These are phyloP conservation scores for Tetranychus cinnabarinus DNA, from an alignment of 1,140 invertebrate genomes.

Conservation along the genomic window DNA sequence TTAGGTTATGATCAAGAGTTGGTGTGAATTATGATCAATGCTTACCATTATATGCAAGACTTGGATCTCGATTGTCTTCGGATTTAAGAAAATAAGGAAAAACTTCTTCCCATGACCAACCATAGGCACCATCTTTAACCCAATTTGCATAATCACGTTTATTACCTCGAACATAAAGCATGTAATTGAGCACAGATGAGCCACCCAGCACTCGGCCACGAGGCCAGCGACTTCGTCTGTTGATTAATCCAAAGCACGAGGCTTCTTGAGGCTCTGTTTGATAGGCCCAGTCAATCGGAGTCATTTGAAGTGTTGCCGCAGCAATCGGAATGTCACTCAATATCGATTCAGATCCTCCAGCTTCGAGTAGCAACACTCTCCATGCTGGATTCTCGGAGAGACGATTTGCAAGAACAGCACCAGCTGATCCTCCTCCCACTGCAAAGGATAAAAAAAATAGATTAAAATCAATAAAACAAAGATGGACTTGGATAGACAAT, in stretches of 20 bases:
- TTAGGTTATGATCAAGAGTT: not conserved
- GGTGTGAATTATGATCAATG: not conserved
- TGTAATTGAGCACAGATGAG: conserved; percentile 74
- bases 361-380: conserved; percentile 38
- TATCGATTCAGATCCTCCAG: conserved; percentile 54
- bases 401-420: conserved; percentile 34
- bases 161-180: conserved; percentile 87
- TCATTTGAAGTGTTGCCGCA: conserved; percentile 59
- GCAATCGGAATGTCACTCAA: conserved; percentile 63
- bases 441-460: not conserved
- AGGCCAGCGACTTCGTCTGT: conserved; percentile 8
- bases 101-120: conserved; percentile 69
- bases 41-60: conserved; percentile 38
- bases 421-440: conserved; percentile 81
- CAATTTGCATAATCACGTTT: conserved; percentile 76
- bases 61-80: conserved; percentile 45
- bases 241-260: conserved; percentile 37
- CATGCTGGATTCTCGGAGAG: conserved; percentile 30
- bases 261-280: conserved; percentile 55
- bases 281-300: conserved; percentile 56
- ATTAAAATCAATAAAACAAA: too few relatives aligned
- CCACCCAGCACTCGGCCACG: conserved; percentile 56
- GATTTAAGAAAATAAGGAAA: conserved; percentile 67
- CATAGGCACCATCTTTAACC: conserved; percentile 61
- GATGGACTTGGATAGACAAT: too few relatives aligned